These are phyloP conservation scores for Pseudocheirus occidentalis DNA, from an alignment of 2,797 vertebrate species.

Conservation along the genomic window DNA sequence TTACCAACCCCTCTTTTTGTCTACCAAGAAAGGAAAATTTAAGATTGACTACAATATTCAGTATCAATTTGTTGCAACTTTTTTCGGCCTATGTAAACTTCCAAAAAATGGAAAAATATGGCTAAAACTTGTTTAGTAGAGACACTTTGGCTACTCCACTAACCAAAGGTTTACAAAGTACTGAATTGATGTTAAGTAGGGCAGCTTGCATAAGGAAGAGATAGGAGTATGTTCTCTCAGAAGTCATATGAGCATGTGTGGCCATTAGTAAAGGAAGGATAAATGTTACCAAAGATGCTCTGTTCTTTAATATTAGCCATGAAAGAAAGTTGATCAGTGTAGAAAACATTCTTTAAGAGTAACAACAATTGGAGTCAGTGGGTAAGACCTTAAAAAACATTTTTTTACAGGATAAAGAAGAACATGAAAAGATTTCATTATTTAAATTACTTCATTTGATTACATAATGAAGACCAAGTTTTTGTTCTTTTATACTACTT, in stretches of 20 bases:
- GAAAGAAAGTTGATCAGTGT: background rate
- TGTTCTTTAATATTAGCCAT: background rate
- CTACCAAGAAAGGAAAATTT: conserved; percentile 2
- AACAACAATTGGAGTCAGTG: background rate
- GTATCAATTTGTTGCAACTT: conserved; percentile 49
- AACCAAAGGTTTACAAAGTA: conserved; percentile 44
- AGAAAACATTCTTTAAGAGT: background rate
- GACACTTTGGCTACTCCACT: conserved; percentile 21
- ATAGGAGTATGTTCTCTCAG: conserved; percentile 38
- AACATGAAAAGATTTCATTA: conserved; percentile 25
- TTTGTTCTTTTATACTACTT: background rate
- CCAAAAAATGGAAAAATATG: conserved; percentile 37
- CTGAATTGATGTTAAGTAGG: background rate
- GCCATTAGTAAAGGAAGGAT: background rate
- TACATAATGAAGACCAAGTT: background rate
- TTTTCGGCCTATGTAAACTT: conserved; percentile 45
- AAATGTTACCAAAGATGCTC: background rate
- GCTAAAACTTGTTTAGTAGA: conserved; percentile 22
- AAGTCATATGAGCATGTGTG: conserved; percentile 11
- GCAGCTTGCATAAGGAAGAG: conserved; percentile 33
- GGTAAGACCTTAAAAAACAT: background rate
- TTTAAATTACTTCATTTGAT: background rate
- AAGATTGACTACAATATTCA: conserved; percentile 19
- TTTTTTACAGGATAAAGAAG: background rate
- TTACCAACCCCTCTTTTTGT: background rate